Evolutionary conservation across 2,113 vertebrate species (phyloP), one percentile per base, ranked within the genome.

Genomic region (Psammodynastes pulverulentus): DNA sequence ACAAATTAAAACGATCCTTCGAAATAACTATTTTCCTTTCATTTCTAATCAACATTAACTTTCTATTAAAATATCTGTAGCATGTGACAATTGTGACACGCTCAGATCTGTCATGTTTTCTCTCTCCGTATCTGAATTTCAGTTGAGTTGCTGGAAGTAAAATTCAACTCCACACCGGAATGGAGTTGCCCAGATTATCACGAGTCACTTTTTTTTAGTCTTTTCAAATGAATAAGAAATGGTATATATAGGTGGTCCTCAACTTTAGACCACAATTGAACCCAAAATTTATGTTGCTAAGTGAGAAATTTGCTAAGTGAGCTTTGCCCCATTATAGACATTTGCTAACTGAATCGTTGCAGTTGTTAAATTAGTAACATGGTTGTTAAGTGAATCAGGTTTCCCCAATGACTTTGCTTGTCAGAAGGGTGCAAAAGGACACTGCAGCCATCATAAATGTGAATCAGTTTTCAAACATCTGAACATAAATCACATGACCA

Each of bases 1-100:
- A 79, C 52, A 53, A 8, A 89, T 12, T 54, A 89, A 84, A 92
- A 88, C 84, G 49, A 24, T 84, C 48, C 17, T 43, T 19, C 62
- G 29, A 88, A 56, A 84, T 9, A 19, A 12, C 15, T 34, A n/a
- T 87, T 72, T 72, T 43, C 51, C 15, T 87, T 91, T 88, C 54
- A 91, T 84, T 43, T 43, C 85, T 86, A 92, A 84, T 52, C 17
- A 90, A 93, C 12, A 19, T 29, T 49, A 93, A 24, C 23, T 88
- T 91, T 88, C n/a, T 91, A 91, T 93, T 91, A 91, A 88, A 46
- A 52, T 84, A 72, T 26, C 67, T 62, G 26, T 87, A n/a, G 19
- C 67, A 89, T 43, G 84, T 9, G 88, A 56, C 54, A 24, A 56
- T 24, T 56, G 54, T 24, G 23, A 49, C 45, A 13, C 19, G 67